These are phyloP conservation scores for Pampusana beccarii DNA, from an alignment of 2,113 vertebrate species.

Conservation along the genomic window DNA sequence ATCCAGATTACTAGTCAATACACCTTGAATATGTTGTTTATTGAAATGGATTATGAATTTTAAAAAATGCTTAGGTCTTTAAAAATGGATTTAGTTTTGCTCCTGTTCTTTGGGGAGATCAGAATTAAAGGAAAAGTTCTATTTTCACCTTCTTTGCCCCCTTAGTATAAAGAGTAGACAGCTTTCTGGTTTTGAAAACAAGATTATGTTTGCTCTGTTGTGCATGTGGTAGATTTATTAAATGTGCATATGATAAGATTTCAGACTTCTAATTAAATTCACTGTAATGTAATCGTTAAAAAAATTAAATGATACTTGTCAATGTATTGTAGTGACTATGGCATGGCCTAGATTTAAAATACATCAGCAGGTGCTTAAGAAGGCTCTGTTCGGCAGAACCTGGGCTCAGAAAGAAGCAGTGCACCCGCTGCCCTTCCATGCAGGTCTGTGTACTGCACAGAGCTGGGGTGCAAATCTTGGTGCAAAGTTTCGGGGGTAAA, in stretches of 20 bases:
- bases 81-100: accelerated
- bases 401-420: neutral
- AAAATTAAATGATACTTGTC: neutral
- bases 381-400: neutral
- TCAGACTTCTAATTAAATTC: neutral
- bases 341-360: neutral
- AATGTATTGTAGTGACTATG: neutral
- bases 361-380: neutral
- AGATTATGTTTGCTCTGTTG: neutral
- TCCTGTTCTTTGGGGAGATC: neutral
- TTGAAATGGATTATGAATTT: neutral
- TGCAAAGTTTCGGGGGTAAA: neutral
- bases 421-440: accelerated
- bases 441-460: accelerated
- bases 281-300: neutral
- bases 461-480: neutral
- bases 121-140: neutral
- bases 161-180: neutral
- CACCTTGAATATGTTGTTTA: neutral
- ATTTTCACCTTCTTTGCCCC: neutral
- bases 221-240: neutral
- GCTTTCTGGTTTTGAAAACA: neutral
- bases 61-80: neutral
- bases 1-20: neutral
- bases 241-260: neutral